phyloP scores from a whole-genome alignment of 2,113 vertebrate species.

The Boleophthalmus pectinirostris region DNA sequence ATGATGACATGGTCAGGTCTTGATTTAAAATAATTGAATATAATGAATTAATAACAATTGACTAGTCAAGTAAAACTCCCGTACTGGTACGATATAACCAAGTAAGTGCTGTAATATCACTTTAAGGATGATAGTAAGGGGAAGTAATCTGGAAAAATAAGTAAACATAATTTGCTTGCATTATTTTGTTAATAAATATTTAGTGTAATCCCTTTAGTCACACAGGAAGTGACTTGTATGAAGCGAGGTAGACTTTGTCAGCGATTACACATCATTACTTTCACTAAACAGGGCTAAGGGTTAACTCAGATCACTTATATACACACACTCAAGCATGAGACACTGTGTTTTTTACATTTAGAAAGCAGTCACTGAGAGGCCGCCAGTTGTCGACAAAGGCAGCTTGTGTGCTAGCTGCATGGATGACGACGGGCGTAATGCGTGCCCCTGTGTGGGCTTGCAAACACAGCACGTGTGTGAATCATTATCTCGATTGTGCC shows the following conservation, averaged over 20 bases:
- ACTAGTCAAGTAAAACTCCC: background rate
- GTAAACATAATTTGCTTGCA: background rate
- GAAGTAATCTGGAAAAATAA: background rate
- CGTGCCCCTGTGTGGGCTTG: conserved; percentile 68
- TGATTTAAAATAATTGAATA: background rate
- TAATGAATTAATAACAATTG: background rate
- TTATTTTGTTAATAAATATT: background rate
- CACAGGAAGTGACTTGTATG: conserved; percentile 51
- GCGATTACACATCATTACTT: conserved; percentile 52
- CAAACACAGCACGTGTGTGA: conserved; percentile 72
- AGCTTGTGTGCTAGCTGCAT: conserved; percentile 59
- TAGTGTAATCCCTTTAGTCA: conserved; percentile 10
- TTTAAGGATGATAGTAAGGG: background rate
- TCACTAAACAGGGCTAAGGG: conserved; percentile 37
- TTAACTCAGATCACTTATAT: conserved; percentile 59
- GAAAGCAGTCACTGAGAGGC: conserved; percentile 50
- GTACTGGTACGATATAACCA: background rate
- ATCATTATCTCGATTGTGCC: conserved; percentile 68
- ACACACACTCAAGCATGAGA: conserved; percentile 28
- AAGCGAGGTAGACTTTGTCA: conserved; percentile 23
- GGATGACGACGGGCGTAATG: conserved; percentile 34
- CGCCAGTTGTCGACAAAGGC: conserved; percentile 71
- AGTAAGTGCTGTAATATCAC: background rate
- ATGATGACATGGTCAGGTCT: background rate
- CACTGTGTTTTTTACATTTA: conserved; percentile 61